Conservation (phyloP, 2,113 vertebrate genomes). For the Ivindomyrus marchei region DNA sequence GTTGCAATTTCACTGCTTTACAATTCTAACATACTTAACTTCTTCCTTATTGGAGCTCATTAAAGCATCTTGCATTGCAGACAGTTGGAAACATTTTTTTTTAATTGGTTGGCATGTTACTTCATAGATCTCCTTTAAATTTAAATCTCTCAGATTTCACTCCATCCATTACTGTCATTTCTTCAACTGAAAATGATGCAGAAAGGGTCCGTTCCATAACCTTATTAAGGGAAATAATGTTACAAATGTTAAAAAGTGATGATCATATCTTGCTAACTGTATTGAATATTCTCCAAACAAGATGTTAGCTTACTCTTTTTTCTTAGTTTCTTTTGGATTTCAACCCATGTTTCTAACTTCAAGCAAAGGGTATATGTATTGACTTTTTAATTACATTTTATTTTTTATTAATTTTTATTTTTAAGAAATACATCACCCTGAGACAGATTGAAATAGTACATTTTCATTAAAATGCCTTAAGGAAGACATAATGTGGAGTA, state of each 20-base stretch:
- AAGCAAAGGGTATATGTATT: neutral
- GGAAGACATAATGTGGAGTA: neutral
- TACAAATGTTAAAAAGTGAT: neutral
- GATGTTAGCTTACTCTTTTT: neutral
- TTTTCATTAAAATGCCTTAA: neutral
- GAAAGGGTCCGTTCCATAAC: constrained; percentile 24
- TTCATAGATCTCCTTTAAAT: constrained; percentile 33
- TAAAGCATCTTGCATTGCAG: constrained; percentile 22
- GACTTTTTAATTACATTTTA: neutral
- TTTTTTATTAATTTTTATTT: neutral
- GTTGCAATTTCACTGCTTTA: neutral
- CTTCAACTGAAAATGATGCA: constrained; percentile 27
- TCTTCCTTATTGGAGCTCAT: constrained; percentile 20
- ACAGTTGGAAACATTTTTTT: constrained; percentile 31
- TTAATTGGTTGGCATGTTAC: constrained; percentile 17
- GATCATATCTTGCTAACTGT: neutral
- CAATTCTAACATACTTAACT: neutral
- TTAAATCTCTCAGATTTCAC: constrained; percentile 36
- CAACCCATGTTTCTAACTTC: neutral
- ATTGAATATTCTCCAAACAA: neutral
- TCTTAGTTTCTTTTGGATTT: neutral
- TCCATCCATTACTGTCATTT: constrained; percentile 44
- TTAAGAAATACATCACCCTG: neutral
- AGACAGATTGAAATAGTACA: neutral
- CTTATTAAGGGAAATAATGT: constrained; percentile 4